Evolutionary conservation across 2,888 invertebrate species (phyloP), one percentile per base, ranked within the genome.

Genomic region (Cosmopolites sordidus): DNA sequence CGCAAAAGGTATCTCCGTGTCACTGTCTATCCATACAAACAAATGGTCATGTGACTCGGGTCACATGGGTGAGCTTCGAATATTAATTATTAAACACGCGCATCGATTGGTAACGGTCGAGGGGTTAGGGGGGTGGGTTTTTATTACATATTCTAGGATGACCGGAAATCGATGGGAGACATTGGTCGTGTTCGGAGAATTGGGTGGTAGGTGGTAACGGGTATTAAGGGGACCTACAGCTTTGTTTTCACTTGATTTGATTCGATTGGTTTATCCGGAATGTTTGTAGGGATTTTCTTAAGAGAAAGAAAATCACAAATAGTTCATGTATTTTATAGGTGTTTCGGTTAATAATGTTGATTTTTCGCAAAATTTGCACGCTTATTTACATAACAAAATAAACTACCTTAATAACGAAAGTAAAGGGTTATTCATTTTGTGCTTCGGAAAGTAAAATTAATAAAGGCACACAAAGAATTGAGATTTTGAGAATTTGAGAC

Each of bases 61-160:
- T 67, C 71, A 71, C 66, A 68, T 71, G 70, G 68, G 66, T 59
- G 60, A 58, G 61, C 60, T 59, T 47, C 51, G 16, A 17, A 61
- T 22, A 22, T 72, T 68, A 71, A 72, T 72, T 70, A 70, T 72
- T 72, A 66, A 72, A 62, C 64, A 62, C 64, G 63, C 48, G 56
- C 64, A 69, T 69, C 64, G 68, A 69, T 67, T 64, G 51, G 33
- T 12, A 22, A 22, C 22, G 22, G 33, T 33, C n/a, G 12, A 11
- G 33, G 33, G 33, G 33, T n/a, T 9, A 4, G 33, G 33, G n/a
- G 33, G 33, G 33, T 5, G 12, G 33, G 33, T 33, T 11, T 12
- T 11, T 5, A 11, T 4, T 33, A 9, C 3, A 11, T 11, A 33
- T 12, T 12, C n/a, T 4, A 9, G 33, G 53, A 43, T 56, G 56